A percentile compares a stretch with the other conserved stretches of the same genome.
These are phyloP conservation scores for Drosophila subsilvestris DNA, from an alignment of 2,888 invertebrate species.

Conservation along the genomic window DNA sequence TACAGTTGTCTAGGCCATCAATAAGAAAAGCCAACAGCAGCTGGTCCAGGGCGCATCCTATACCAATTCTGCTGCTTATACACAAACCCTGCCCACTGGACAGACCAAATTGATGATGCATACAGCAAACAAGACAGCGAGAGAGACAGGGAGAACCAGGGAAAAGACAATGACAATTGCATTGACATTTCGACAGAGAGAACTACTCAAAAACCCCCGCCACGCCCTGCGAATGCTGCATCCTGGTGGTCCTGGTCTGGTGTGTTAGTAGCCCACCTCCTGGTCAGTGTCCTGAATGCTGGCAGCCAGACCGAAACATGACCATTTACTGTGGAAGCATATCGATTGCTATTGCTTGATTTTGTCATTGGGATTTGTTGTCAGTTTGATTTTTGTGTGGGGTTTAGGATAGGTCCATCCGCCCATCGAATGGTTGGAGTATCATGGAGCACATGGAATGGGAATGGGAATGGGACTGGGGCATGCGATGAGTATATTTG, in stretches of 20 bases:
- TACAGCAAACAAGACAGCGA: constrained; percentile 60
- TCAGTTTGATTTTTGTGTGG: constrained; percentile 71
- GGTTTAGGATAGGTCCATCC: background rate
- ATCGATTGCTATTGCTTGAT: constrained; percentile 79
- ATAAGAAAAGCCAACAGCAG: constrained; percentile 52
- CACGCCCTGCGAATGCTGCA: background rate
- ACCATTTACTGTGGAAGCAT: constrained; percentile 67
- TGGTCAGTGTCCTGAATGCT: constrained; percentile 11
- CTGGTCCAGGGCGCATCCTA: constrained; percentile 20
- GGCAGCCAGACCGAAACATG: constrained; percentile 76
- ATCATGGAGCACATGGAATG: too few species aligned
- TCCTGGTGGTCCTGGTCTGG: too few species aligned
- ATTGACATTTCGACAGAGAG: constrained; percentile 73
- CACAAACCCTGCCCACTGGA: constrained; percentile 45
- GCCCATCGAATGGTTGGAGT: constrained; percentile 19
- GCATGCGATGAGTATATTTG: constrained; percentile 34
- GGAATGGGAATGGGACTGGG: background rate
- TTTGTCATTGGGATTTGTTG: constrained; percentile 80
- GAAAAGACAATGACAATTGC: constrained; percentile 67
- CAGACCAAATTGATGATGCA: constrained; percentile 72
- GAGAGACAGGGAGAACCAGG: constrained; percentile 14
- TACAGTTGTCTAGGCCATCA: constrained; percentile 61
- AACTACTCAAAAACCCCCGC: constrained; percentile 31
- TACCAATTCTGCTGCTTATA: constrained; percentile 5
- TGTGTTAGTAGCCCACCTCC: background rate